Evolutionary conservation across 2,888 invertebrate genomes (phyloP).

Genomic region (Pharmacophagus antenor): DNA sequence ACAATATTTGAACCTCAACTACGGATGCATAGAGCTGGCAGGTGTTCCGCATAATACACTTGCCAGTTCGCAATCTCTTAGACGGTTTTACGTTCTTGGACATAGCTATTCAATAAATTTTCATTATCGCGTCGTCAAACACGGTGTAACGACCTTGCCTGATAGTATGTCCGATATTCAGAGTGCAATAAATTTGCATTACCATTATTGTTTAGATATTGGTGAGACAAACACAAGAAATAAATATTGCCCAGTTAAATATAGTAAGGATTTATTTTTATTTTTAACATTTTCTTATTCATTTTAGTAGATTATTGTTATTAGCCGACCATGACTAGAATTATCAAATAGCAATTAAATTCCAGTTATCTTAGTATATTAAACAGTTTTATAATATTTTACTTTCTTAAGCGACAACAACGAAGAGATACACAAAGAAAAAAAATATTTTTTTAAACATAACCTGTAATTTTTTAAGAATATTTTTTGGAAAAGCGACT

Average conservation of each 20-base stretch:
- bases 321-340: too few relatives aligned
- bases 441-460: too few relatives aligned
- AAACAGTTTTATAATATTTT: too few relatives aligned
- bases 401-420: too few relatives aligned
- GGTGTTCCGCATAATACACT: slow-evolving; percentile 33
- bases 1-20: slow-evolving; percentile 30
- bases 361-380: too few relatives aligned
- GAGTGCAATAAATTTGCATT: slow-evolving; percentile 5
- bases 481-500: too few relatives aligned
- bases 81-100: slow-evolving; percentile 26
- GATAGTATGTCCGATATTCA: slow-evolving; percentile 25
- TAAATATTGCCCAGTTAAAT: background rate
- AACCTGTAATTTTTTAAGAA: too few relatives aligned
- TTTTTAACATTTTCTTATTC: background rate
- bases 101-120: slow-evolving; percentile 34
- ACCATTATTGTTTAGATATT: background rate
- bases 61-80: slow-evolving; percentile 32
- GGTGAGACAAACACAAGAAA: background rate
- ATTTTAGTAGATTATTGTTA: background rate
- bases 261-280: background rate
- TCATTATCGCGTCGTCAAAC: slow-evolving; percentile 29
- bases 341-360: too few relatives aligned
- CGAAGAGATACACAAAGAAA: too few relatives aligned
- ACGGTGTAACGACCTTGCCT: slow-evolving; percentile 22
- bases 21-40: slow-evolving; percentile 41